A percentile compares a stretch with the other conserved stretches of the same genome.
These are phyloP conservation scores for Sipunculus nudus DNA, from an alignment of 2,888 invertebrate species.

Conservation along the genomic window DNA sequence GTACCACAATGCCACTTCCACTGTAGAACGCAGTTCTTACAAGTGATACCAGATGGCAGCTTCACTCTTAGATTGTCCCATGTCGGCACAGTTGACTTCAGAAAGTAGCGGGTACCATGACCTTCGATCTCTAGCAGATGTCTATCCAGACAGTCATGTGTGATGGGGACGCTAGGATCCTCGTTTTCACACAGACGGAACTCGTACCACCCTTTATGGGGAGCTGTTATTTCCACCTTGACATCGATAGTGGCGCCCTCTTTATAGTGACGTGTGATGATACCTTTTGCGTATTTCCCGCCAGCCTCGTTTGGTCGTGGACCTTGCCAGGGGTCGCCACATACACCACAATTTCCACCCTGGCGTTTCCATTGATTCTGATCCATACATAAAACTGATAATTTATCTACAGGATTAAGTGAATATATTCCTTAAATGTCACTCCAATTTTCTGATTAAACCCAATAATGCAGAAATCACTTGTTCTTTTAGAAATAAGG, in stretches of 20 bases:
- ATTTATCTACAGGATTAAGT: too few species aligned
- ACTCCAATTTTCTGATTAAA: too few species aligned
- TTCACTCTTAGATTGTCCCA: conserved; percentile 4
- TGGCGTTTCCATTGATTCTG: conserved; percentile 6
- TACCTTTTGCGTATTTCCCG: conserved; percentile 34
- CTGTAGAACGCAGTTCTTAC: conserved; percentile 37
- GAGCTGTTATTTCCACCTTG: conserved; percentile 26
- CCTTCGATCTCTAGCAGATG: conserved; percentile 7
- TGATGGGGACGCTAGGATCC: not conserved
- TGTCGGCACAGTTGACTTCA: too few species aligned
- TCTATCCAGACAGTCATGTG: not conserved
- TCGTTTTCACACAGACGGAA: conserved; percentile 32
- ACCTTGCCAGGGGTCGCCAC: conserved; percentile 34
- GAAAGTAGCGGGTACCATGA: conserved; percentile 11
- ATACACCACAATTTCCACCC: conserved; percentile 33
- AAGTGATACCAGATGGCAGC: conserved; percentile 26
- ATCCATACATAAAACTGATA: too few species aligned
- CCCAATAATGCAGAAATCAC: too few species aligned
- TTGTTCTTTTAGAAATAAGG: too few species aligned
- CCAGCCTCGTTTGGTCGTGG: conserved; percentile 33
- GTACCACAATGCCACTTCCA: conserved; percentile 40
- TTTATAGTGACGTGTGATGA: conserved; percentile 21
- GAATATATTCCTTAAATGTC: too few species aligned
- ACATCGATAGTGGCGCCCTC: conserved; percentile 12
- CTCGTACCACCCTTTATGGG: conserved; percentile 36